Conservation (phyloP, 2,888 invertebrate genomes). For the Tipula lateralis region DNA sequence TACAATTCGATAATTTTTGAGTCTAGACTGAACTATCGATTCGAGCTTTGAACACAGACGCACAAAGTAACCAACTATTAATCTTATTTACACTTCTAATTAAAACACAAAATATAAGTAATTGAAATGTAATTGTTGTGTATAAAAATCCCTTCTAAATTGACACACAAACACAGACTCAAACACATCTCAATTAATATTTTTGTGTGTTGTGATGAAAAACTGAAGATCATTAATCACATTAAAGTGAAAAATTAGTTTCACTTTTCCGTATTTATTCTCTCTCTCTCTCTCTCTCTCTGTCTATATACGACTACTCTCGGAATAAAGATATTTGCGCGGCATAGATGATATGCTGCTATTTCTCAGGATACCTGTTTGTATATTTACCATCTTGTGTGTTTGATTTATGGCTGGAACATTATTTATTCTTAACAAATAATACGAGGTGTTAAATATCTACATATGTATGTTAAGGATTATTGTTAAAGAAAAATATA, state of each 20-base stretch:
- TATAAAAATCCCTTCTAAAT: conserved; percentile 8
- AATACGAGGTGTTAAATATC: not conserved
- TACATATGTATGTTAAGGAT: not conserved
- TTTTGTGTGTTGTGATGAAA: conserved; percentile 1
- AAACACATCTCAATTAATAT: conserved; percentile 3
- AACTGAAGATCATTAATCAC: conserved; percentile 15
- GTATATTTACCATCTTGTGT: not conserved
- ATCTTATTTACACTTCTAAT: not conserved
- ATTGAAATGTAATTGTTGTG: conserved; percentile 24
- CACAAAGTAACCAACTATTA: not conserved
- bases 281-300: no score
- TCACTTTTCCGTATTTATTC: not conserved
- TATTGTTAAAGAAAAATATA: not conserved
- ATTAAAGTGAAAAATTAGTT: conserved; percentile 9
- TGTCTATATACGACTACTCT: not conserved
- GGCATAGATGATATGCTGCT: not conserved
- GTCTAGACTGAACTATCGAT: not conserved
- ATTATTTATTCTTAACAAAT: not conserved
- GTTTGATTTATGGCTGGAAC: not conserved
- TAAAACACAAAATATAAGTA: not conserved
- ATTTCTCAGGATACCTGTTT: not conserved
- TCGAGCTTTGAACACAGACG: not conserved
- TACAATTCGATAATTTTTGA: no score
- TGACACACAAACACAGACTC: no score
- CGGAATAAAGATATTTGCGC: not conserved